Base-by-base conservation (phyloP, 2,888 invertebrate species). In the Eupithecia subfuscata region DNA sequence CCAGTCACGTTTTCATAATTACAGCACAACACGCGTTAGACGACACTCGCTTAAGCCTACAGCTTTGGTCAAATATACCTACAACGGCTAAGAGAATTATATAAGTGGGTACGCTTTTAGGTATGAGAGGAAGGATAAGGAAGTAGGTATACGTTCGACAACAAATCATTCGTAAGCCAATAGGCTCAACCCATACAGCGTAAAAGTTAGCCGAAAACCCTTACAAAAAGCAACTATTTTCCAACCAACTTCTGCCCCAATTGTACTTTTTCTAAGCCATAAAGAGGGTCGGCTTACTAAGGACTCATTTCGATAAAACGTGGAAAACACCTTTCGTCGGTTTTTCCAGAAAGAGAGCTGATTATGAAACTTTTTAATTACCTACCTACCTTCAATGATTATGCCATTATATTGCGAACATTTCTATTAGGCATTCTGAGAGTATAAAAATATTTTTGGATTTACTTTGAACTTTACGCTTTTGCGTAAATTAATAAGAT, bases 341-440 rank as follows among this genome's bases (percentile, higher is more conserved):
- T 70, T 68, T 74, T 72, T n/a, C 60, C 74, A 63, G 71, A 81
- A 79, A 77, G 75, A 73, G 78, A 81, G 75, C 74, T 77, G 74
- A 80, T 79, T 78, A 78, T 45, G 77, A 75, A 78, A 75, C 67
- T 78, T 75, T n/a, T 73, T 78, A 67, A 67, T 67, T 68, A 40
- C n/a, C 68, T 67, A 68, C 37, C 40, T 68, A 40, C n/a, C 68
- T 67, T 45, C 37, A 64, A 16, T 67, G 40, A 37, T 37, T 40
- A 43, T 40, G 11, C 12, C n/a, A 22, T 37, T 67, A 40, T n/a
- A 43, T 18, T 22, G 22, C 43, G 43, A 25, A 68, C 11, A 22
- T 25, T 43, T 37, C 22, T 40, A 22, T 67, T 9, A 7, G n/a
- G 1, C 9, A 34, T 56, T 56, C 12, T 11, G n/a, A 18, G 4